phyloP scores from a whole-genome alignment of 2,888 invertebrate species.

The Mellilla xanthometata region DNA sequence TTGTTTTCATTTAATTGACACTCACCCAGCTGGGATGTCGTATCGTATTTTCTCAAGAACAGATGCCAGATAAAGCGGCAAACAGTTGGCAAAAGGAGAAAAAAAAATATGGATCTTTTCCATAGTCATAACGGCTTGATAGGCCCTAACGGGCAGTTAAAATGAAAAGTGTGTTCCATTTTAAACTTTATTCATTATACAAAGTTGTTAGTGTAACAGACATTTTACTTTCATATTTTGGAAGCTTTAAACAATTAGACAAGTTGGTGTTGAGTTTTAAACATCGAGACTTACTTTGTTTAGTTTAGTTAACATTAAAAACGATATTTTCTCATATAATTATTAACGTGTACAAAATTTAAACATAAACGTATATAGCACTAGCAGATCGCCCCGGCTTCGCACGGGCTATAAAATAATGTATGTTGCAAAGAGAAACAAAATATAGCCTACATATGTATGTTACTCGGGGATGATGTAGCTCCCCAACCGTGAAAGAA shows the following conservation, averaged over 20 bases:
- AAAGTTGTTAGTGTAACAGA: conserved; percentile 53
- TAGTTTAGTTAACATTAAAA: too few relatives aligned
- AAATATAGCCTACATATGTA: too few relatives aligned
- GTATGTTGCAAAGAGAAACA: too few relatives aligned
- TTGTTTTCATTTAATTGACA: conserved; percentile 36
- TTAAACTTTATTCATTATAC: conserved; percentile 59
- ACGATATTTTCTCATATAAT: too few relatives aligned
- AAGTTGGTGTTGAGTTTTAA: conserved; percentile 27
- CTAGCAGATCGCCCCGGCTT: too few relatives aligned
- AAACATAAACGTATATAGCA: too few relatives aligned
- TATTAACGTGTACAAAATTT: too few relatives aligned
- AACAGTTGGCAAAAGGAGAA: conserved; percentile 33
- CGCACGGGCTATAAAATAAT: too few relatives aligned
- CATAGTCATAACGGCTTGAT: conserved; percentile 50
- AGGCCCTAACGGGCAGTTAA: conserved; percentile 58
- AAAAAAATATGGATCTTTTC: conserved; percentile 37
- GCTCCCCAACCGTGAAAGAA: too few relatives aligned
- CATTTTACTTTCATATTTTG: conserved; percentile 55
- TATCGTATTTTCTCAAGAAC: conserved; percentile 39
- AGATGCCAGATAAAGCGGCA: conserved; percentile 40
- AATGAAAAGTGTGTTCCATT: conserved; percentile 59
- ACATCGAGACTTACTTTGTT: too few relatives aligned
- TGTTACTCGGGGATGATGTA: too few relatives aligned
- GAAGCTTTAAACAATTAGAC: conserved; percentile 49
- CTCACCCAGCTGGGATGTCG: conserved; percentile 28